Evolutionary conservation across 1,140 invertebrate species (phyloP), one percentile per base, ranked within the genome.

Genomic region (Elysia chlorotica): DNA sequence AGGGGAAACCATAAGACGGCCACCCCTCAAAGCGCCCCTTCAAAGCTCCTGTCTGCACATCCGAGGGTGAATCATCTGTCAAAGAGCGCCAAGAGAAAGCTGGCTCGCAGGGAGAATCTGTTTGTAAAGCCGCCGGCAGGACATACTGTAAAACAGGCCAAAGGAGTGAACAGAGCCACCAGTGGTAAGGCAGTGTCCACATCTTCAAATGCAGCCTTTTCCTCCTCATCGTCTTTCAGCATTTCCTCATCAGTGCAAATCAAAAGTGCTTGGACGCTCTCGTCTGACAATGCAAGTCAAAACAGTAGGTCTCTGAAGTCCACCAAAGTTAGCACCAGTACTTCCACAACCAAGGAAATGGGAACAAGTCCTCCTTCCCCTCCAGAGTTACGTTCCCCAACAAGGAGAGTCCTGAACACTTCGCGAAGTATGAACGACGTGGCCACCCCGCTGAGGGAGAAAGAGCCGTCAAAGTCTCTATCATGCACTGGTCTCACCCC

Each of bases 21-120:
- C 1, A 65, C 66, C 31, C 73, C 73, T 6, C 35, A 37, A 4
- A 74, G 73, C 65, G 73, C 73, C 31, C 73, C 73, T 54, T 38
- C 73, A 21, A 74, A 74, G 70, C 30, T 74, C 19, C n/a, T 35
- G 10, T 54, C 73, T 4, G 19, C 48, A 3, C 21, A 56, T 10
- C 21, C 1, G 10, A 19, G 38, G 17, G 59, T 53, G 37, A 3
- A 30, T 23, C 67, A 69, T 35, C 23, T 69, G 3, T 69, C 67
- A n/a, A 57, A 33, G 6, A 61, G 23, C 23, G 37, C 2, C 33
- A 36, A 68, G 33, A 67, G 31, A 31, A 68, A 38, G 23, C 19
- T 65, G 62, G 48, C 25, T 1, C 19, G 19, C 10, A 63, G 41
- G 41, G n/a, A n/a, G n/a, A n/a, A n/a, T n/a, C n/a, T n/a, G n/a